phyloP scores from a whole-genome alignment of 1,140 invertebrate genomes.

The Lordiphosa mommai region DNA sequence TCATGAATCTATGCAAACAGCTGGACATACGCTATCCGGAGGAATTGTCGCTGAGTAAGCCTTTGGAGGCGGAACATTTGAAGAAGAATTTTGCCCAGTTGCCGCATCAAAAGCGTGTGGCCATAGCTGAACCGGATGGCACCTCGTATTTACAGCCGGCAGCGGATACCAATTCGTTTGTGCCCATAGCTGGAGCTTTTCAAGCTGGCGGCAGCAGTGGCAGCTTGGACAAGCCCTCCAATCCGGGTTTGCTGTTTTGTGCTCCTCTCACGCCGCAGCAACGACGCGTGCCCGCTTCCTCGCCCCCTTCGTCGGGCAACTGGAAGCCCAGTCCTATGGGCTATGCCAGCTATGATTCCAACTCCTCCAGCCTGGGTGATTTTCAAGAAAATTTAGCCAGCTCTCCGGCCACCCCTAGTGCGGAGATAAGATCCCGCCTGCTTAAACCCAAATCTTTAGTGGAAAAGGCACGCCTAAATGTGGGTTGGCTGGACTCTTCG shows the following conservation, averaged over 20 bases:
- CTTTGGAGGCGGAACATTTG: conserved; percentile 90
- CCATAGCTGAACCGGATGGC: conserved; percentile 79
- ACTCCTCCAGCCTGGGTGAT: conserved; percentile 82
- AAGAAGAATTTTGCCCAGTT: conserved; percentile 92
- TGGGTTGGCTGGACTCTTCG: conserved; percentile 98
- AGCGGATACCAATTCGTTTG: conserved; percentile 93
- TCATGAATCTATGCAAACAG: conserved; percentile 97
- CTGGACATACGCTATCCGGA: conserved; percentile 97
- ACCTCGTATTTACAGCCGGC: conserved; percentile 80
- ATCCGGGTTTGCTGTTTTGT: conserved; percentile 80
- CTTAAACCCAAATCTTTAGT: conserved; percentile 93
- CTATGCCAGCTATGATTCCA: conserved; percentile 65
- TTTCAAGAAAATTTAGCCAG: conserved; percentile 89
- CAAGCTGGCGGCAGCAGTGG: conserved; percentile 83
- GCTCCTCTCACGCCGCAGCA: conserved; percentile 52
- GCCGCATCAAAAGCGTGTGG: conserved; percentile 82
- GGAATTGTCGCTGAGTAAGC: conserved; percentile 96
- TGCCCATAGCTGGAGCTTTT: conserved; percentile 84
- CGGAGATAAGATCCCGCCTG: conserved; percentile 88
- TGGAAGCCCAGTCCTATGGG: conserved; percentile 69
- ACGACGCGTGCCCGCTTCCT: conserved; percentile 83
- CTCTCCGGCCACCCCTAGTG: conserved; percentile 87
- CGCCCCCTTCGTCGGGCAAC: conserved; percentile 80
- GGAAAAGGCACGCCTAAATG: conserved; percentile 97
- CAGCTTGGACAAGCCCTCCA: conserved; percentile 84